Percentiles rank a stretch among this genome's conserved stretches.
Evolutionary conservation across 2,113 vertebrate genomes (phyloP).

Genomic region (Petrocephalus zakoni): DNA sequence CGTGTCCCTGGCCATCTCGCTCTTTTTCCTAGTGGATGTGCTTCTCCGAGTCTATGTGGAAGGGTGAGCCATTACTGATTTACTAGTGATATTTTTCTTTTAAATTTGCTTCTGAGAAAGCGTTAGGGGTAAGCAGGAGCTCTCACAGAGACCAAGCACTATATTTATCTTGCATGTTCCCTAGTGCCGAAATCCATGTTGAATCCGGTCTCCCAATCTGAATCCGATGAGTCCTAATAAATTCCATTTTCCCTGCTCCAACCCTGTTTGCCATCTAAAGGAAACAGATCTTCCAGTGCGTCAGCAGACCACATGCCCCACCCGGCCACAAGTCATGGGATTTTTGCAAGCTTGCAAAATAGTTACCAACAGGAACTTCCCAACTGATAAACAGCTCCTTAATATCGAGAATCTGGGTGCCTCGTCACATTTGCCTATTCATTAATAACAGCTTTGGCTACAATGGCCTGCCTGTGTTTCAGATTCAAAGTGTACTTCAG

Average conservation of each 20-base stretch:
- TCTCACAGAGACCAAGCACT: background rate
- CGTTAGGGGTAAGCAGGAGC: background rate
- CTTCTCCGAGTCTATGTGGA: conserved; percentile 77
- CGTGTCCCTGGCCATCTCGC: conserved; percentile 74
- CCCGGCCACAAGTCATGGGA: no score
- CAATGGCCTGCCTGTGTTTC: conserved; percentile 23
- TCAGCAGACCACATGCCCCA: background rate
- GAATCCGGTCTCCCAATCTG: background rate
- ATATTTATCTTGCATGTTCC: background rate
- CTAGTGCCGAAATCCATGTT: background rate
- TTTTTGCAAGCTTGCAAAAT: background rate
- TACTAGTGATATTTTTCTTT: background rate
- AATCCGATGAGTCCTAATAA: background rate
- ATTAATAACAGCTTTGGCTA: background rate
- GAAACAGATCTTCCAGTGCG: background rate
- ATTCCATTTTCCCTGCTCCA: background rate
- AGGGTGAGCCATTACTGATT: conserved; percentile 67
- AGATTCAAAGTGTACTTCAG: conserved; percentile 79
- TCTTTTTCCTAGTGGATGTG: conserved; percentile 83
- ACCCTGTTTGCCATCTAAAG: background rate
- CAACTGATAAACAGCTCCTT: background rate
- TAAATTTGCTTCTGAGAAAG: background rate
- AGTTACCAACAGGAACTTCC: background rate
- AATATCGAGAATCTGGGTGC: background rate
- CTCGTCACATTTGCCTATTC: background rate